Evolutionary conservation across 2,113 vertebrate genomes (phyloP).

Genomic region (Uria aalge): DNA sequence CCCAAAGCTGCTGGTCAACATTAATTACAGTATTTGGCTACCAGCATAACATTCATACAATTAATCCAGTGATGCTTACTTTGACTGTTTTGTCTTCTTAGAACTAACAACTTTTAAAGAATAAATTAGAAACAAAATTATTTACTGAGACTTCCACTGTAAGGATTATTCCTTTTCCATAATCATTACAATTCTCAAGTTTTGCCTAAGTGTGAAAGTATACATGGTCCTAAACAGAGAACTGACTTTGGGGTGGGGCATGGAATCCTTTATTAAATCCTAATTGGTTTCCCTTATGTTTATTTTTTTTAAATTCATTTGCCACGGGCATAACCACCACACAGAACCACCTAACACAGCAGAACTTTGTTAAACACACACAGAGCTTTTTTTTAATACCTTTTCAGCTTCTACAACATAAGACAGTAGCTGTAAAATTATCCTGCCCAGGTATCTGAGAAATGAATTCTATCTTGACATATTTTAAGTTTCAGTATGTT

Average conservation of each 20-base stretch:
- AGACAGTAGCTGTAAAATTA: neutral
- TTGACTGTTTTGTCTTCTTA: neutral
- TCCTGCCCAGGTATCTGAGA: neutral
- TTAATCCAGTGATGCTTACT: neutral
- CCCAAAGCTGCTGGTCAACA: neutral
- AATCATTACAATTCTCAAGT: neutral
- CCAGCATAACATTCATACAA: neutral
- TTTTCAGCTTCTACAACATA: neutral
- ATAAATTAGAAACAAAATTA: neutral
- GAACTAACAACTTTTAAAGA: neutral
- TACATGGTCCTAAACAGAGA: neutral
- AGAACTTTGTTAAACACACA: neutral
- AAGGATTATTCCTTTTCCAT: neutral
- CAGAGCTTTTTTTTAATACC: neutral
- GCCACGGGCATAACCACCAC: neutral
- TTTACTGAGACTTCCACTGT: neutral
- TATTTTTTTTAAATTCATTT: neutral
- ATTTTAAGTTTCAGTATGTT: neutral
- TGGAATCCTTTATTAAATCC: neutral
- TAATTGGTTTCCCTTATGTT: neutral
- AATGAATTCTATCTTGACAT: neutral
- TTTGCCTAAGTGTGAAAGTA: neutral
- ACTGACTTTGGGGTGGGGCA: accelerated
- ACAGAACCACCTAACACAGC: neutral
- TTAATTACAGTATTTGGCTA: neutral